Evolutionary conservation across 1,140 invertebrate species (phyloP), one percentile per base, ranked within the genome.

Genomic region (Panagrolaimus sp.): DNA sequence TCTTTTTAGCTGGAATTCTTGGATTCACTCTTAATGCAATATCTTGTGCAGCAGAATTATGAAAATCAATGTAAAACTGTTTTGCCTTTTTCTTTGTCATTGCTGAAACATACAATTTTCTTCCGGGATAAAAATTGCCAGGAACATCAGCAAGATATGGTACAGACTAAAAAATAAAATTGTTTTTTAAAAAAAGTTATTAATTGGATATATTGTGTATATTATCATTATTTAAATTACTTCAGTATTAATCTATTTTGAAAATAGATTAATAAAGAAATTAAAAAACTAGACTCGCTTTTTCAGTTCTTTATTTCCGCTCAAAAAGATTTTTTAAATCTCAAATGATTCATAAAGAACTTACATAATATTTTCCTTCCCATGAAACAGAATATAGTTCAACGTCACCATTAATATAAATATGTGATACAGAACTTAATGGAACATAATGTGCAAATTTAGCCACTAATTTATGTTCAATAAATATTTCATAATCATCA

Each of bases 91-190:
- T 81, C 46, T 77, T 79, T 13, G 67, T 65, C 31, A 80, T 67
- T 13, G 70, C 80, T 16, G 81, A 82, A 4, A 82, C 70, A 66
- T 74, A 82, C n/a, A 82, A 74, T 53, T 77, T 78, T 53, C 80
- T 65, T 53, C 79, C 75, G 14, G 80, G 75, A 63, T 75, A 78
- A 57, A 82, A 83, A 63, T 82, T 80, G 23, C 78, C 81, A 7
- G 81, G 81, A 62, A 82, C 82, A 47, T 83, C 80, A 31, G 80
- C 80, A n/a, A 70, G 67, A 68, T 82, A 82, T 1, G 80, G 80
- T 65, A 82, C 67, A 1, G 69, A 64, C 71, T 38, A 4, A 74
- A 48, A 68, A 72, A 16, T n/a, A n/a, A n/a, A n/a, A n/a, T n/a
- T n/a, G n/a, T n/a, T n/a, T n/a, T n/a, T 16, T 31, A 20, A 53